These are phyloP conservation scores for Eubasilissa splendida DNA, from an alignment of 2,888 invertebrate species.

Conservation along the genomic window DNA sequence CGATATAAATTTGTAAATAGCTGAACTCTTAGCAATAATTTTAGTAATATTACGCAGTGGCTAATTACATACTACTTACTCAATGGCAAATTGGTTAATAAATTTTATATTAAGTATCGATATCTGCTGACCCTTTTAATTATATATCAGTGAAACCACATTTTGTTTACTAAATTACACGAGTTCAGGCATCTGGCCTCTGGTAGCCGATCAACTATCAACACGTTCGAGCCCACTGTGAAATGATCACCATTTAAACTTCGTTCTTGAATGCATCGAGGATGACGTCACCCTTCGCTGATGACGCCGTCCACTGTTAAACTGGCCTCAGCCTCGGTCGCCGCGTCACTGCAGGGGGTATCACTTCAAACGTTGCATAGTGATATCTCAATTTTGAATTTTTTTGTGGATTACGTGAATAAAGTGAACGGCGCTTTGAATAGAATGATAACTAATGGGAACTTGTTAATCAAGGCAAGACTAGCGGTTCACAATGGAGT, in stretches of 20 bases:
- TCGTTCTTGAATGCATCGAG: no score
- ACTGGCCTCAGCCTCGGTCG: no score
- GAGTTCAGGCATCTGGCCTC: not conserved
- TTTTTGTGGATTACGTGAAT: no score
- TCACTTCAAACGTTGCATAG: not conserved
- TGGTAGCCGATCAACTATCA: not conserved
- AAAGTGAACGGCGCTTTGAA: no score
- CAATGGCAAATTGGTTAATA: slow-evolving; percentile 18
- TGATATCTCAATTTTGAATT: no score
- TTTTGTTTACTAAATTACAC: not conserved
- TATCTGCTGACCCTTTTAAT: slow-evolving; percentile 29
- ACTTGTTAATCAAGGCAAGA: no score
- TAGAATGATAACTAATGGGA: no score
- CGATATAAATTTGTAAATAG: no score
- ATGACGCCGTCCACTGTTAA: no score
- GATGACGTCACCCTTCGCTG: no score
- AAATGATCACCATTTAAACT: not conserved
- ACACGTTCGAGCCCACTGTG: not conserved
- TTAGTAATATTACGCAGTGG: not conserved
- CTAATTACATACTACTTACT: not conserved
- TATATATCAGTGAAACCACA: not conserved
- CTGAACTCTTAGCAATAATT: not conserved
- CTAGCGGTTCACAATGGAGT: no score
- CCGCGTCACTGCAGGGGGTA: not conserved
- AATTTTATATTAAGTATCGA: slow-evolving; percentile 6